These are phyloP conservation scores for Pseudocheirus occidentalis DNA, from an alignment of 2,797 vertebrate genomes.

Conservation along the genomic window DNA sequence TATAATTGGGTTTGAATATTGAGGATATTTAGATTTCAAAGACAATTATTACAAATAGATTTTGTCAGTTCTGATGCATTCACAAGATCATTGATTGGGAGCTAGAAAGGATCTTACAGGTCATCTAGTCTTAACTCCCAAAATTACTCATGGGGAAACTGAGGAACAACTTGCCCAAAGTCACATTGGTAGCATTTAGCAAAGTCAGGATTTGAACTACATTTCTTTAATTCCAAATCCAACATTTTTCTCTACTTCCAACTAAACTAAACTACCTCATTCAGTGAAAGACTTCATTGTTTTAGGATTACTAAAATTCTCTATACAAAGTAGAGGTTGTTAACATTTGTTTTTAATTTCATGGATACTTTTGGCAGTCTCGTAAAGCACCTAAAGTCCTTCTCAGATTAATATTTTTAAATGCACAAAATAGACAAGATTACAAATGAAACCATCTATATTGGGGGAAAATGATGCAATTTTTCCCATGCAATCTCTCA, in stretches of 20 bases:
- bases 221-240: not conserved
- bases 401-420: not conserved
- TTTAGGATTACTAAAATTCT: not conserved
- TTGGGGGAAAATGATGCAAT: not conserved
- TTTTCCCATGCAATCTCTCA: not conserved
- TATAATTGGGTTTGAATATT: not conserved
- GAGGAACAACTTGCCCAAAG: not conserved
- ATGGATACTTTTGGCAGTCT: not conserved
- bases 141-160: not conserved
- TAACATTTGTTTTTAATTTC: not conserved
- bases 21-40: not conserved
- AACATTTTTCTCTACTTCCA: not conserved
- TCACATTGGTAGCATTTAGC: not conserved
- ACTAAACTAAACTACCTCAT: not conserved
- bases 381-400: not conserved
- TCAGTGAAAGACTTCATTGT: not conserved
- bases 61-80: not conserved
- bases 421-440: not conserved
- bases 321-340: not conserved
- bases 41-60: not conserved
- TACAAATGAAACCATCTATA: not conserved
- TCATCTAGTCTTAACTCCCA: not conserved
- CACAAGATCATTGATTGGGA: not conserved
- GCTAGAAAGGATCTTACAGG: not conserved
- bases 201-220: not conserved